These are phyloP conservation scores for Varanus salvator DNA, from an alignment of 2,113 vertebrate species.

Conservation along the genomic window DNA sequence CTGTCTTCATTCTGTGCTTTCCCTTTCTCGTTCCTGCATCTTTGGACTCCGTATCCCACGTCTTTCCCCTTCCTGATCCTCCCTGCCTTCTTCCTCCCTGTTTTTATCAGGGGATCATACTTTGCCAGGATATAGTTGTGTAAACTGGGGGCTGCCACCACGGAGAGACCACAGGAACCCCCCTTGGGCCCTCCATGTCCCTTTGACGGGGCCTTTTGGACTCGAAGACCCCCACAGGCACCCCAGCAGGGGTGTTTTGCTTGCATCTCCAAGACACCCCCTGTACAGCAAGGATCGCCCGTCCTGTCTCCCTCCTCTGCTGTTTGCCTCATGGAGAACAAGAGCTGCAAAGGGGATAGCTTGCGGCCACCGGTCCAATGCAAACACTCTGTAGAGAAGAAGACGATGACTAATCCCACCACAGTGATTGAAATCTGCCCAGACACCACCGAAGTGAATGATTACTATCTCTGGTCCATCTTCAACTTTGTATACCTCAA, in stretches of 20 bases:
- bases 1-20: conserved; percentile 32
- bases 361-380: conserved; percentile 70
- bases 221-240: conserved; percentile 67
- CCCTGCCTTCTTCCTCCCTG: background rate
- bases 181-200: conserved; percentile 70
- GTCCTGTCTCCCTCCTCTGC: conserved; percentile 71
- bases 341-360: conserved; percentile 79
- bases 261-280: conserved; percentile 77
- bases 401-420: conserved; percentile 78
- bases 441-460: conserved; percentile 80
- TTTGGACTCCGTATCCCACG: background rate
- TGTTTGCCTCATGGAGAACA: conserved; percentile 80
- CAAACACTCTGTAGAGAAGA: conserved; percentile 81
- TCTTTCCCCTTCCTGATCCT: background rate
- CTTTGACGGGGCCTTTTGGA: conserved; percentile 81
- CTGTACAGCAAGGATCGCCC: conserved; percentile 67
- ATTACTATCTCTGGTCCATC: conserved; percentile 87
- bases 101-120: conserved; percentile 40
- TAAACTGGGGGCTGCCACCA: conserved; percentile 71
- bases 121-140: conserved; percentile 54
- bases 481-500: conserved; percentile 90
- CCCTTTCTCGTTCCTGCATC: conserved; percentile 26
- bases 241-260: conserved; percentile 77
- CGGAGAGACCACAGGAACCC: conserved; percentile 81
- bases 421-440: conserved; percentile 81